These are phyloP conservation scores for Dinocampus coccinellae DNA, from an alignment of 2,888 invertebrate genomes.

Conservation along the genomic window DNA sequence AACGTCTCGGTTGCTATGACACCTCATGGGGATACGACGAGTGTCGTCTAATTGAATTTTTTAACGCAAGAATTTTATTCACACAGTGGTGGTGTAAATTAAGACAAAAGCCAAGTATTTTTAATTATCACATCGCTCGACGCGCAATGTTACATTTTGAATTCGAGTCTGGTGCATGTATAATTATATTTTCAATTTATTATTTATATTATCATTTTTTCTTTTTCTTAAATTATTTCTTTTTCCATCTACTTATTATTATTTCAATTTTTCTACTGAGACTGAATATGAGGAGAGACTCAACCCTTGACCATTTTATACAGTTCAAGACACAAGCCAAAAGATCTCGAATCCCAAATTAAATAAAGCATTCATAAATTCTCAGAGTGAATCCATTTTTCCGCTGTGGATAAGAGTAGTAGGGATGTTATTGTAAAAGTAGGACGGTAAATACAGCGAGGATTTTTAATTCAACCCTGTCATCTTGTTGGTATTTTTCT, in stretches of 20 bases:
- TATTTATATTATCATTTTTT: constrained; percentile 14
- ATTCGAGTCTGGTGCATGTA: constrained; percentile 13
- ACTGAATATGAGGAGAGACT: constrained; percentile 8
- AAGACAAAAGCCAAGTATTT: constrained; percentile 51
- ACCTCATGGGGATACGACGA: background rate
- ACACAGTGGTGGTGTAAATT: constrained; percentile 37
- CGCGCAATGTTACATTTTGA: constrained; percentile 41
- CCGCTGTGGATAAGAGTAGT: constrained; percentile 35
- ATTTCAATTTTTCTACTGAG: background rate
- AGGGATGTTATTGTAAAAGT: constrained; percentile 45
- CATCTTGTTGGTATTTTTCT: constrained; percentile 14
- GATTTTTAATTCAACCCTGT: constrained; percentile 42
- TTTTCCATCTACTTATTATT: background rate
- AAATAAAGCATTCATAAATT: constrained; percentile 60
- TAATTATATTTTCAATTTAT: constrained; percentile 1
- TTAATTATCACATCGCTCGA: constrained; percentile 53
- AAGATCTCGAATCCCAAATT: constrained; percentile 52
- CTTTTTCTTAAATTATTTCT: too few relatives aligned
- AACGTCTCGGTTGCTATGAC: background rate
- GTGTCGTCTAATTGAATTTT: constrained; percentile 52
- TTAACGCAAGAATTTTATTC: constrained; percentile 50
- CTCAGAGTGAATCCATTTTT: constrained; percentile 36
- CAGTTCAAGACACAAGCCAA: background rate
- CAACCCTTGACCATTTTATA: constrained; percentile 9
- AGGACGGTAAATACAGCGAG: constrained; percentile 16